Percentiles rank a stretch among this genome's conserved stretches.
These are phyloP conservation scores for Parnassius orleans DNA, from an alignment of 2,888 invertebrate species.

Conservation along the genomic window DNA sequence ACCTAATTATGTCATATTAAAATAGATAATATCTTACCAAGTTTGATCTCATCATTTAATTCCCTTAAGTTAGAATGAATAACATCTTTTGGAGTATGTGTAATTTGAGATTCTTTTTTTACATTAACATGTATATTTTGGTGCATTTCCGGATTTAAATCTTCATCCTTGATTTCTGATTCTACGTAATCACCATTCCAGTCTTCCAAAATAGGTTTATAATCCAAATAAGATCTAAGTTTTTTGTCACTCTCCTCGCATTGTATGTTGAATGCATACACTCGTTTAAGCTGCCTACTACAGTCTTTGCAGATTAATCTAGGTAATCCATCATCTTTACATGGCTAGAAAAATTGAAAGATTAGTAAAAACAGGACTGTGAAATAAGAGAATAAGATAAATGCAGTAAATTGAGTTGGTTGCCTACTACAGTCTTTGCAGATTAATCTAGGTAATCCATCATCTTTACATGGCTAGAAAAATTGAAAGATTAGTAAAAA, in stretches of 20 bases:
- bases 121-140: conserved; percentile 21
- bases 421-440: conserved; percentile 67
- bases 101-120: conserved; percentile 5
- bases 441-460: conserved; percentile 62
- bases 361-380: no score
- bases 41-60: conserved; percentile 39
- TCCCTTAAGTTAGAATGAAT: conserved; percentile 14
- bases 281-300: conserved; percentile 55
- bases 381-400: no score
- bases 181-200: conserved; percentile 9
- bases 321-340: conserved; percentile 60
- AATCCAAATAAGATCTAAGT: conserved; percentile 42
- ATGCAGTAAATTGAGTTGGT: no score
- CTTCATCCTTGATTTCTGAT: conserved; percentile 21
- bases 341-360: conserved; percentile 46
- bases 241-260: conserved; percentile 63
- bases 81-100: conserved; percentile 12
- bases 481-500: background rate
- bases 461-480: conserved; percentile 55
- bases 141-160: conserved; percentile 14
- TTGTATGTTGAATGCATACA: conserved; percentile 58
- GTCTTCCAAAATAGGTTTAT: conserved; percentile 14
- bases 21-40: conserved; percentile 37
- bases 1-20: no score
- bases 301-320: conserved; percentile 68